Percentiles rank a stretch among this genome's conserved stretches.
Conservation (phyloP, 2,888 invertebrate species). For the Noctua comes region DNA sequence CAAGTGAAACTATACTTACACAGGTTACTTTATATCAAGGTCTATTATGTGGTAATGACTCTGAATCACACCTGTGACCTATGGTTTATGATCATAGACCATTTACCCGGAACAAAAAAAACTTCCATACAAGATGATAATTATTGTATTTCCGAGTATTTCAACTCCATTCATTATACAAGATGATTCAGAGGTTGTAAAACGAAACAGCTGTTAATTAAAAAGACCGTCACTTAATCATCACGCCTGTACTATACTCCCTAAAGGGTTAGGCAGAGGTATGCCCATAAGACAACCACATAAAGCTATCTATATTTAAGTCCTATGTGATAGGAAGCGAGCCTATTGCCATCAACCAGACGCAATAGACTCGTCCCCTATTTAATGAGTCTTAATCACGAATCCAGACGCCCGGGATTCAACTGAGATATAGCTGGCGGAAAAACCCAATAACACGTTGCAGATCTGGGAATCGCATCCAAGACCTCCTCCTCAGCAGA, state of each 20-base stretch:
- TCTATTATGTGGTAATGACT: constrained; percentile 67
- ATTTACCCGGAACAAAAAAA: constrained; percentile 48
- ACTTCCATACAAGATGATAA: constrained; percentile 29
- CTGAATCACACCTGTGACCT: constrained; percentile 65
- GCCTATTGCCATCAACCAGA: neutral
- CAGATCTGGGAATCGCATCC: neutral
- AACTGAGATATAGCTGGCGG: neutral
- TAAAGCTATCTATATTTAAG: neutral
- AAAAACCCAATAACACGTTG: neutral
- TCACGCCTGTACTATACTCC: neutral
- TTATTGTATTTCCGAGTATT: constrained; percentile 12
- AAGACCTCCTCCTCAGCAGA: neutral
- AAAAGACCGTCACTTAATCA: neutral
- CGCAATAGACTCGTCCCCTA: neutral
- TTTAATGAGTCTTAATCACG: neutral
- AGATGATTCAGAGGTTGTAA: constrained; percentile 50
- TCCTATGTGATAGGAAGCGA: neutral
- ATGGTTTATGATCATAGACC: constrained; percentile 4
- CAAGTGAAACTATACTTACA: constrained; percentile 65
- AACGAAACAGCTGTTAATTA: constrained; percentile 19
- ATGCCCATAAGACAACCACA: neutral
- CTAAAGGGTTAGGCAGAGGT: neutral
- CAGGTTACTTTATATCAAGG: constrained; percentile 52
- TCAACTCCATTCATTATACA: constrained; percentile 14
- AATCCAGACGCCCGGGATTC: neutral